phyloP scores from a whole-genome alignment of 2,888 invertebrate genomes.

The Diachrysia chrysitis region DNA sequence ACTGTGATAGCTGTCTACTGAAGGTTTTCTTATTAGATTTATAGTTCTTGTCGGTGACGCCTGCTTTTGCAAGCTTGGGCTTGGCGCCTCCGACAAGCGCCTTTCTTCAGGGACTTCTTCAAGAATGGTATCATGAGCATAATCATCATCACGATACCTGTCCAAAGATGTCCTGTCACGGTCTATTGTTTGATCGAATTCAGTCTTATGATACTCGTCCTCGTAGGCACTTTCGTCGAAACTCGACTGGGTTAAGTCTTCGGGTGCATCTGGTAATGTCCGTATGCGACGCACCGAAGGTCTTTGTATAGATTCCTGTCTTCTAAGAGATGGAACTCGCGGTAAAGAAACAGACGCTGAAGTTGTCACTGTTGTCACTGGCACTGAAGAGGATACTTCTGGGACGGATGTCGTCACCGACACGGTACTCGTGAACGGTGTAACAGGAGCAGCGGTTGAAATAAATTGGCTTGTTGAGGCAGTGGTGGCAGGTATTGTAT shows the following conservation, averaged over 20 bases:
- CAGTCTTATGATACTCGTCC: constrained; percentile 88
- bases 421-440: constrained; percentile 77
- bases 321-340: constrained; percentile 81
- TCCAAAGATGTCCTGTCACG: constrained; percentile 82
- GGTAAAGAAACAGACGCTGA: constrained; percentile 79
- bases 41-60: constrained; percentile 81
- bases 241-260: constrained; percentile 80
- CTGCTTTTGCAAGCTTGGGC: constrained; percentile 78
- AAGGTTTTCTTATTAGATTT: constrained; percentile 80
- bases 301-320: constrained; percentile 87
- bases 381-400: constrained; percentile 77
- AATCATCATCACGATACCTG: constrained; percentile 83
- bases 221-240: constrained; percentile 89
- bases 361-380: constrained; percentile 77
- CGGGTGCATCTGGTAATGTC: constrained; percentile 86
- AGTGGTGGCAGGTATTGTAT: constrained; percentile 62
- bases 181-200: constrained; percentile 83
- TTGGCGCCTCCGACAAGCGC: constrained; percentile 73
- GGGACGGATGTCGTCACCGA: constrained; percentile 82
- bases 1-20: constrained; percentile 85
- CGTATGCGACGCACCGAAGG: constrained; percentile 84
- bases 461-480: constrained; percentile 69
- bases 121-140: constrained; percentile 79
- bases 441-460: constrained; percentile 73
- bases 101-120: constrained; percentile 79